Evolutionary conservation across 2,797 vertebrate species (phyloP), one percentile per base, ranked within the genome.

Genomic region (Siniperca obscura): DNA sequence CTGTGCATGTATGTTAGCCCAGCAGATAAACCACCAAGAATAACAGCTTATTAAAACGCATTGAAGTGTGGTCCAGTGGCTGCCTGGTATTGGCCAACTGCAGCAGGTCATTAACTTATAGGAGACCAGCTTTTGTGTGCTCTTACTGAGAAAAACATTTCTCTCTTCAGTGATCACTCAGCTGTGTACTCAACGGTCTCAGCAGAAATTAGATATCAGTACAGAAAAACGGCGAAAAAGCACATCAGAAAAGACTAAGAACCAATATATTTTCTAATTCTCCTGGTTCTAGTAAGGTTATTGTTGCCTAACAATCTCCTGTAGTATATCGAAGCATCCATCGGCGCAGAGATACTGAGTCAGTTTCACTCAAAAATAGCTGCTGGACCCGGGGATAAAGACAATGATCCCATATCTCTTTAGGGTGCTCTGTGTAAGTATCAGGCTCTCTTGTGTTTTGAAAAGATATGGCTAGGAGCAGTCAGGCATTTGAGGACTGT

Each of bases 331-430:
- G 19, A 27, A 65, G 76, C 70, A 80, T 76, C 70, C 62, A 82
- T 88, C 83, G 74, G 78, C 30, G 22, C 56, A 64, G 25, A 82
- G 60, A 70, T 74, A 48, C 38, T 50, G 62, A 78, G 57, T 86
- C 82, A 81, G 44, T 59, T 78, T 70, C 27, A n/a, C 67, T 68
- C 60, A 46, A 30, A 88, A 86, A 88, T 79, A 87, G 85, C 67
- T 74, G 81, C 84, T 64, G 70, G 57, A 87, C 81, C 55, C 1
- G 5, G 57, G 71, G 87, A 89, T 85, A 76, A 85, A 87, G 81
- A 89, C 87, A 89, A 82, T 80, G 79, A 90, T 90, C 77, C 69
- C 50, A 73, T 78, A 83, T 85, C 65, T 84, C 57, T 90, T 86
- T 66, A 83, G 67, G 71, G 50, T 77, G 75, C 62, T 78, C 65